Conservation (phyloP, 1,140 invertebrate genomes). For the Drosophila albomicans region DNA sequence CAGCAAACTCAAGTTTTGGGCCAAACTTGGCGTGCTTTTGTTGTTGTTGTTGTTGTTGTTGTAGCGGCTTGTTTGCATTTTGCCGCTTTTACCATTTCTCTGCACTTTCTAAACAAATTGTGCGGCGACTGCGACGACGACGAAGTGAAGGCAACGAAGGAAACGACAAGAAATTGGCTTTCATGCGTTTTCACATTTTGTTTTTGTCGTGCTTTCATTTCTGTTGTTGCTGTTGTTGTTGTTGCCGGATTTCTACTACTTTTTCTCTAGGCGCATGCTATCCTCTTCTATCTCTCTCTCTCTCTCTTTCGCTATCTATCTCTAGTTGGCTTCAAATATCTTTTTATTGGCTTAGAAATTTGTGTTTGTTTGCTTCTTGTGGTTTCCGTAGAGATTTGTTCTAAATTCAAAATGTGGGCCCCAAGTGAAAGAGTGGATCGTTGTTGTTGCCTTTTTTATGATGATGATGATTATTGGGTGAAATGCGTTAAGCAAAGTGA, state of each 20-base stretch:
- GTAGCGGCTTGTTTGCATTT: slow-evolving; percentile 76
- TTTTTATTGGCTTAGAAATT: slow-evolving; percentile 80
- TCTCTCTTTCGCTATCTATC: slow-evolving; percentile 7
- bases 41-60: slow-evolving; percentile 32
- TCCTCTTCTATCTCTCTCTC: slow-evolving; percentile 19
- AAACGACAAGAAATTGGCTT: slow-evolving; percentile 70
- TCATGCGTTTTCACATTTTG: slow-evolving; percentile 83
- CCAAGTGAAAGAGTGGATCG: slow-evolving; percentile 63
- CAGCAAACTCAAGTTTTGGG: slow-evolving; percentile 51
- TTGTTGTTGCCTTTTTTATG: slow-evolving; percentile 42
- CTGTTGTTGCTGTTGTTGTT: slow-evolving; percentile 38
- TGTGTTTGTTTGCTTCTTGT: slow-evolving; percentile 34
- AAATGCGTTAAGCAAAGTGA: slow-evolving; percentile 68
- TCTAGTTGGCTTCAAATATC: slow-evolving; percentile 70
- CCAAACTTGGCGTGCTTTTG: slow-evolving; percentile 44
- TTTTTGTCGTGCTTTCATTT: slow-evolving; percentile 83
- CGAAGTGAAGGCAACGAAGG: slow-evolving; percentile 48
- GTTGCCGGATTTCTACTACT: slow-evolving; percentile 68
- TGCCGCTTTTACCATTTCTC: slow-evolving; percentile 84
- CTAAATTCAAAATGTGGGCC: slow-evolving; percentile 77
- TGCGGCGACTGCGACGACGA: slow-evolving; percentile 59
- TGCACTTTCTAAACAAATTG: slow-evolving; percentile 84
- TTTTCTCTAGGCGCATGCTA: slow-evolving; percentile 58
- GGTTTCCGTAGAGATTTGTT: slow-evolving; percentile 74
- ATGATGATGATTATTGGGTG: slow-evolving; percentile 58